Base-by-base conservation (phyloP, 2,113 vertebrate species). In the Bambusicola thoracicus region DNA sequence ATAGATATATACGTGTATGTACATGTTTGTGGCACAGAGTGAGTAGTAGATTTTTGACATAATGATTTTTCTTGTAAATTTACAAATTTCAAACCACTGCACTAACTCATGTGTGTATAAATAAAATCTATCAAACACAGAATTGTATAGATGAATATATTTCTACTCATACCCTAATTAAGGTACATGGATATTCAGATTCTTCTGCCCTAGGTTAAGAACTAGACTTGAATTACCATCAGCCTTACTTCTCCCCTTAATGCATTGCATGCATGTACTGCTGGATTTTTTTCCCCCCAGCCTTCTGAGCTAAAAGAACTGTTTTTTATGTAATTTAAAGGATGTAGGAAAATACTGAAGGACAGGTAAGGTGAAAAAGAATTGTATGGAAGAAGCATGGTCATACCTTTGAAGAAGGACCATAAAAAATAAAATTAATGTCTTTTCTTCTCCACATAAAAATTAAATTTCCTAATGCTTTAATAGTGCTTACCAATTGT, bases 391-490 rank as follows among this genome's bases (percentile, higher is more conserved):
- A 87, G 49, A 76, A 87, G n/a, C 25, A 68, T 0, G 1, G 29
- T 89, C 5, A 2, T 58, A 75, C 40, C 19, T 94, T 87, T 92
- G 68, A 90, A 29, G 67, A 80, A 87, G 29, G 46, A 51, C 58
- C 51, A 87, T 89, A 73, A 89, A 87, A 91, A 73, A n/a, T 82
- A 53, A 90, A 90, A 61, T 63, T 16, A 53, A 73, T 55, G 38
- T 85, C 53, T 29, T 4, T 79, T 68, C 40, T 84, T 81, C 53
- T 84, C 51, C 79, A 43, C 40, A n/a, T 94, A 49, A 82, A 91
- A 88, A 83, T 72, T 87, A 67, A 48, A 92, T 91, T 72, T 68
- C 58, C 51, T 62, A 10, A 53, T 85, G 58, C 25, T 80, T 1
- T 84, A 51, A 38, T 2, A 62, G 62, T 4, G 3, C 30, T 67